These are phyloP conservation scores for Zaprionus nigranus DNA, from an alignment of 1,140 invertebrate genomes.

Conservation along the genomic window DNA sequence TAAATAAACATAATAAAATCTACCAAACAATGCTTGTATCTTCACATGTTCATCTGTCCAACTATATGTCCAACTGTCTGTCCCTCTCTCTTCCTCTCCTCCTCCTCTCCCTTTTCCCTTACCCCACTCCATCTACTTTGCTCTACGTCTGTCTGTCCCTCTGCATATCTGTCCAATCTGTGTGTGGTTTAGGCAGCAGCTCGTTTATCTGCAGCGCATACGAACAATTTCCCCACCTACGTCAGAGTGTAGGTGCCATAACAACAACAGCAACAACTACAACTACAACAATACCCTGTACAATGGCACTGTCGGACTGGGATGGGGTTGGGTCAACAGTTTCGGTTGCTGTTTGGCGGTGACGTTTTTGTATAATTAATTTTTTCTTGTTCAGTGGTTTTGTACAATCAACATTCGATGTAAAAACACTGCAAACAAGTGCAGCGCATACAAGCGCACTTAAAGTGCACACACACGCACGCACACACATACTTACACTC, in stretches of 20 bases:
- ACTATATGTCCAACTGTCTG: background rate
- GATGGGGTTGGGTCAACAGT: constrained; percentile 68
- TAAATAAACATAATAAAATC: constrained; percentile 78
- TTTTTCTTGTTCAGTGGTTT: constrained; percentile 84
- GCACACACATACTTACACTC: constrained; percentile 16
- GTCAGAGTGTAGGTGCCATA: constrained; percentile 40
- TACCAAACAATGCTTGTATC: constrained; percentile 43
- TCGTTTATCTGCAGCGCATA: constrained; percentile 65
- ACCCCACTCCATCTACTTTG: background rate
- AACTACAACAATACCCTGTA: constrained; percentile 39
- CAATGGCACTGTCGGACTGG: background rate
- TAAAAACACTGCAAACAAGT: constrained; percentile 80
- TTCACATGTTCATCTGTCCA: constrained; percentile 46
- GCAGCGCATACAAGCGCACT: constrained; percentile 72
- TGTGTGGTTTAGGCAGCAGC: constrained; percentile 65
- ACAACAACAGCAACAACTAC: constrained; percentile 37
- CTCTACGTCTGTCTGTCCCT: constrained; percentile 42
- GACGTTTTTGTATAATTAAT: constrained; percentile 84
- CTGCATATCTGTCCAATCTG: constrained; percentile 6
- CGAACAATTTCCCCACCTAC: constrained; percentile 32
- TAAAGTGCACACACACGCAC: constrained; percentile 59
- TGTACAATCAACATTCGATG: constrained; percentile 82
- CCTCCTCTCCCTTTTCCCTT: background rate
- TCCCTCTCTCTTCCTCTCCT: background rate
- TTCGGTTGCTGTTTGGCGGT: constrained; percentile 79